A percentile compares a stretch with the other conserved stretches of the same genome.
Evolutionary conservation across 2,797 vertebrate species (phyloP).

Genomic region (Gouania willdenowi): DNA sequence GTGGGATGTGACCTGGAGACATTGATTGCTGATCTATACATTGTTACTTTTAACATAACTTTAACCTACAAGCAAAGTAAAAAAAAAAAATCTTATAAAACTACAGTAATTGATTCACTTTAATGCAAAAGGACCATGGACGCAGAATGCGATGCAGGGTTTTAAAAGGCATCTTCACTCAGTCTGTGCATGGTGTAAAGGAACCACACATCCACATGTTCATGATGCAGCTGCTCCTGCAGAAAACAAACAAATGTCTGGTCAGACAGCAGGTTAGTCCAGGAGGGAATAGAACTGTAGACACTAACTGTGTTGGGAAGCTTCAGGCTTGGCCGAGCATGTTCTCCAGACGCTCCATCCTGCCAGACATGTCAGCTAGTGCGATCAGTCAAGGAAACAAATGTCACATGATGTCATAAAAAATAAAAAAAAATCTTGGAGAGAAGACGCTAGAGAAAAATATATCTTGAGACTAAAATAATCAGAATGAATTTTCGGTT

Average conservation of each 20-base stretch:
- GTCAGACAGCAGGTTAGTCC: constrained; percentile 13
- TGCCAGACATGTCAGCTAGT: constrained; percentile 70
- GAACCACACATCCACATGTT: constrained; percentile 6
- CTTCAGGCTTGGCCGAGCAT: constrained; percentile 46
- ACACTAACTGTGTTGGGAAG: constrained; percentile 33
- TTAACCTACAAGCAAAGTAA: no score
- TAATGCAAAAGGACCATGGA: not conserved
- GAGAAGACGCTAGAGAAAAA: no score
- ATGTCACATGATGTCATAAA: no score
- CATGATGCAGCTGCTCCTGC: constrained; percentile 20
- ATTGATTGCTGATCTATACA: no score
- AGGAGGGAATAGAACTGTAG: not conserved
- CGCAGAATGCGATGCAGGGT: no score
- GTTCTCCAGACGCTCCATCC: constrained; percentile 69
- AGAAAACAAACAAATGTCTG: constrained; percentile 41
- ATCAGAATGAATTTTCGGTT: no score
- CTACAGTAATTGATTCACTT: not conserved
- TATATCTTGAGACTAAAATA: no score
- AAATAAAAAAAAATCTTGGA: no score
- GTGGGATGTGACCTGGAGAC: no score
- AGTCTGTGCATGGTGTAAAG: constrained; percentile 2
- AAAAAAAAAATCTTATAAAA: not conserved
- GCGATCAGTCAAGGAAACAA: constrained; percentile 60
- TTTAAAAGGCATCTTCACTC: constrained; percentile 10
- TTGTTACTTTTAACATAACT: no score